Base-by-base conservation (phyloP, 1,140 invertebrate species). In the Ruditapes philippinarum region DNA sequence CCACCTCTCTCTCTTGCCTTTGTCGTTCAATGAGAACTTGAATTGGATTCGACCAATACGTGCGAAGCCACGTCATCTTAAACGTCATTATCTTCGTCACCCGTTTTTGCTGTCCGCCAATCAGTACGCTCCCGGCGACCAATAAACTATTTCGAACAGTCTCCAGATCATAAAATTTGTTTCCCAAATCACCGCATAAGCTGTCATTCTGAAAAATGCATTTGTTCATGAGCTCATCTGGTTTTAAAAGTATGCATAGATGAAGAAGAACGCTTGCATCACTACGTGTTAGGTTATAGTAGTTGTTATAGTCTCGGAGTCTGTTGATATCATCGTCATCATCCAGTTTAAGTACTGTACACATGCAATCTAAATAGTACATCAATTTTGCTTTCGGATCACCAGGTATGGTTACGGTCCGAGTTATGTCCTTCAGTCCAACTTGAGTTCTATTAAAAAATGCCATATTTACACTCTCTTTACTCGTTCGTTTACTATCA, bases 301-400 rank as follows among this genome's bases (percentile, higher is more conserved):
- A 91, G 17, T 78, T 83, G 0, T 65, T 31, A 57, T 86, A 91
- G 33, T 89, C 45, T 42, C 89, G 60, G 22, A 92, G 76, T 38
- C 86, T 68, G 28, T 68, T 80, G 1, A 91, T 65, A 42, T 91
- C 81, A 1, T 33, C n/a, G 38, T 89, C 54, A 11, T 87, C 78
- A 36, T 91, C 84, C 31, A 92, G 57, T 31, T 91, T 70, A 36
- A 92, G 86, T 25, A 90, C 89, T 51, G 83, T 89, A 33, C 91
- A 91, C n/a, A 93, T 90, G 65, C 89, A 91, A 31, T 90, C 81
- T 28, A 93, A 82, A 49, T 93, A 93, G 25, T 92, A 92, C 92
- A 93, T 93, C 11, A 93, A 36, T 82, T 89, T 88, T 17, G 91
- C 92, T 31, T 62, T 76, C 0, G 91, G 91, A 36, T 90, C 74